Conservation (phyloP, 2,113 vertebrate species). For the Synodontis membranacea region DNA sequence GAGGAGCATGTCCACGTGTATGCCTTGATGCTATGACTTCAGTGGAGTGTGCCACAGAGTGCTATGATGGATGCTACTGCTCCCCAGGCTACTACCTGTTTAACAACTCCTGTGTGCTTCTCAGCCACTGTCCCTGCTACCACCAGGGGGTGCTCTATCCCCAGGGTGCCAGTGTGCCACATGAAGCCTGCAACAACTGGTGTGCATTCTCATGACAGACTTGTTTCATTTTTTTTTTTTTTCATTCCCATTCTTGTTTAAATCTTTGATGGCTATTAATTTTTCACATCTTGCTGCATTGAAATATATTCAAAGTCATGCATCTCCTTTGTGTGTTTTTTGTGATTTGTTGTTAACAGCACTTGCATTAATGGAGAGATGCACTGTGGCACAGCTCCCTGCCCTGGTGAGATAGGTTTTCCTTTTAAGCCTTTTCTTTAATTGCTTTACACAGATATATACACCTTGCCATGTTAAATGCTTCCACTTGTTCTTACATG, state of each 20-base stretch:
- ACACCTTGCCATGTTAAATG: not conserved
- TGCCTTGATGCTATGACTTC: conserved; percentile 77
- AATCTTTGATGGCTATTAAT: not conserved
- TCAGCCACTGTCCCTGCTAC: conserved; percentile 75
- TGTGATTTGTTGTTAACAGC: conserved; percentile 61
- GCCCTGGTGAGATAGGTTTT: conserved; percentile 73
- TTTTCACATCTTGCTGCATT: not conserved
- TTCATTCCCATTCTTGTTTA: not conserved
- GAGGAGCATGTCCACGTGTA: conserved; percentile 76
- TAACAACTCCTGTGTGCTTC: conserved; percentile 75
- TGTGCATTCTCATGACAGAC: conserved; percentile 48
- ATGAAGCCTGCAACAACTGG: conserved; percentile 86
- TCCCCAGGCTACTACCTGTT: conserved; percentile 76
- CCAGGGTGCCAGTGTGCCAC: conserved; percentile 54
- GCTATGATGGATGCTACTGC: conserved; percentile 81
- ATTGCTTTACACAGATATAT: not conserved
- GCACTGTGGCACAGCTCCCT: conserved; percentile 73
- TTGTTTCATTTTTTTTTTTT: not conserved
- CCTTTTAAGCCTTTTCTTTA: not conserved
- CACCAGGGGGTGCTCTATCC: conserved; percentile 70
- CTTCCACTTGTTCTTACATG: not conserved
- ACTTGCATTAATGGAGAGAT: conserved; percentile 81
- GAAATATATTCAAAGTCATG: not conserved
- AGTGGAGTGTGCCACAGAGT: conserved; percentile 77
- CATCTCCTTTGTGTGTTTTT: conserved; percentile 39